Conservation (phyloP, 2,888 invertebrate species). For the Oasisia sp. region DNA sequence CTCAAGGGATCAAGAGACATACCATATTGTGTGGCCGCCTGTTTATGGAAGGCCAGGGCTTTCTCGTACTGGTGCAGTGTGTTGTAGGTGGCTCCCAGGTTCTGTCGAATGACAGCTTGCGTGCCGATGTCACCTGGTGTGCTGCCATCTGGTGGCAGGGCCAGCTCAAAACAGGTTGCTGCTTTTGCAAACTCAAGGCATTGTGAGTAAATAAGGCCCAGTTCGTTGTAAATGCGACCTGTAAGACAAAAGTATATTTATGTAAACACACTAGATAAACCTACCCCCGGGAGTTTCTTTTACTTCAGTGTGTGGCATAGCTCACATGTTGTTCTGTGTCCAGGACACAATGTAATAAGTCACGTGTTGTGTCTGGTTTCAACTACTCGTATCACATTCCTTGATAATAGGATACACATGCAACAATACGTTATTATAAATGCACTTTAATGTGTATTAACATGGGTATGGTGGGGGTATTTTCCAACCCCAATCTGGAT, state of each 20-base stretch:
- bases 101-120: slow-evolving; percentile 55
- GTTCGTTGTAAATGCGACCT: slow-evolving; percentile 56
- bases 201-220: slow-evolving; percentile 56
- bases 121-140: slow-evolving; percentile 37
- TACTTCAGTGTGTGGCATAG: too few species aligned
- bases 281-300: too few species aligned
- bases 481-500: too few species aligned
- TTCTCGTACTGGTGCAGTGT: slow-evolving; percentile 50
- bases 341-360: too few species aligned
- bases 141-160: slow-evolving; percentile 41
- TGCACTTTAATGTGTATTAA: too few species aligned
- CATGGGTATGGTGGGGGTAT: too few species aligned
- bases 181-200: slow-evolving; percentile 50
- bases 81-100: slow-evolving; percentile 58
- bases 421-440: too few species aligned
- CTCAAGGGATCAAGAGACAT: slow-evolving; percentile 18
- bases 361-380: too few species aligned
- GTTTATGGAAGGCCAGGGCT: slow-evolving; percentile 50
- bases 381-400: too few species aligned
- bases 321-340: too few species aligned
- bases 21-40: slow-evolving; percentile 47
- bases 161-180: slow-evolving; percentile 52
- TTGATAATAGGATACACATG: too few species aligned
- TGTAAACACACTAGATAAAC: not conserved
- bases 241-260: slow-evolving; percentile 27